Base-by-base conservation (phyloP, 2,888 invertebrate genomes). In the Melinaea marsaeus region DNA sequence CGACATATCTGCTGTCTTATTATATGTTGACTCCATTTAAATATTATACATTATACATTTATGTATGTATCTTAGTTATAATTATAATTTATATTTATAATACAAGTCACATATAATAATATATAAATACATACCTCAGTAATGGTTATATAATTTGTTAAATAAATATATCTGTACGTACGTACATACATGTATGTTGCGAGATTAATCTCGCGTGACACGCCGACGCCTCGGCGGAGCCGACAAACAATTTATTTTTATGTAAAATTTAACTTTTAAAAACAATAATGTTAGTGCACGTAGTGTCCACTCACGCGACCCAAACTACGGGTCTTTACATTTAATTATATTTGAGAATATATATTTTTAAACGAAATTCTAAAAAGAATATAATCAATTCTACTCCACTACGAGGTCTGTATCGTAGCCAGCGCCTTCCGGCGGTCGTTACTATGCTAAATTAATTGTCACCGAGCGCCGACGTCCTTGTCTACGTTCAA, bases 271-370 rank as follows among this genome's bases (percentile, higher is more conserved):
- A 63, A 63, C 63, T 48, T 63, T 59, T 61, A 61, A 61, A 61
- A 62, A 60, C 60, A 64, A 62, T 65, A 80, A 84, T 81, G 80
- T 79, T 82, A 80, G 83, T 81, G 78, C 68, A 73, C 74, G 75
- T 80, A 78, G 80, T 79, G 79, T 79, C 79, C 73, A 77, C 79
- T 79, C 84, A 81, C 82, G 79, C 81, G 73, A 74, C 72, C 86
- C 85, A 84, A 85, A 83, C 86, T 77, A 86, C 85, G 83, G 82
- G 68, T 64, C 63, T 65, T 78, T 58, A 51, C 47, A 62, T 64
- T 65, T 79, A 58, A 65, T 46, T 51, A 47, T 42, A 9, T 42
- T 42, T 42, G 22, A 61, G 35, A 56, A 13, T 45, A 35, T 56
- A 56, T 56, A 61, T 35, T n/a, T 22, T 22, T 22, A 22, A 22